Conservation (phyloP, 2,113 vertebrate species). For the Melanerpes aurifrons region DNA sequence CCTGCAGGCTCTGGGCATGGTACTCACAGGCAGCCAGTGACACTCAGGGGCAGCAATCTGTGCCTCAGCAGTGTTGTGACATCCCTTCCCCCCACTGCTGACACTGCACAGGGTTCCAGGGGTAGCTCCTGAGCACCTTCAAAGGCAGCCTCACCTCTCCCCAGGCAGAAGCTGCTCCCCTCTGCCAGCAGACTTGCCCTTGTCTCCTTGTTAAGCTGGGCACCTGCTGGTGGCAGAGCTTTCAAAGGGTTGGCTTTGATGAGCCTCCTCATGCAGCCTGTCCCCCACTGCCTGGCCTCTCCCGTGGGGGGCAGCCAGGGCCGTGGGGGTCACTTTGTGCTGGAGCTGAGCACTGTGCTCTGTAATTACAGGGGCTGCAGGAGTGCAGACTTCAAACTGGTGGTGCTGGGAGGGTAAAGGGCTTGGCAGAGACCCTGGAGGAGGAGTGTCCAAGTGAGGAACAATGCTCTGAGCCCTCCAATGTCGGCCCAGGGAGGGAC, state of each 20-base stretch:
- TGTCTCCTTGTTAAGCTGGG: not conserved
- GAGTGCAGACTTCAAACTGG: not conserved
- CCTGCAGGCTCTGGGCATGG: not conserved
- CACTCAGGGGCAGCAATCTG: not conserved
- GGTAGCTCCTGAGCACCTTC: not conserved
- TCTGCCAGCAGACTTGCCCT: not conserved
- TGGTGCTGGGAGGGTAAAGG: not conserved
- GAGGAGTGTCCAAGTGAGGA: not conserved
- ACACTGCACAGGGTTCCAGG: not conserved
- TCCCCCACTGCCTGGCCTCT: not conserved
- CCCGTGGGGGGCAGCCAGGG: not conserved
- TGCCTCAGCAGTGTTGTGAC: not conserved
- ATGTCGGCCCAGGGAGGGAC: not conserved
- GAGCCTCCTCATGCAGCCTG: not conserved
- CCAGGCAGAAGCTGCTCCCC: not conserved
- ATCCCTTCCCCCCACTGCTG: not conserved
- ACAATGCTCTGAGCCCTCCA: accelerated
- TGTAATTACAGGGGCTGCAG: not conserved
- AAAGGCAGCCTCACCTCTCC: not conserved
- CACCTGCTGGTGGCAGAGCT: not conserved
- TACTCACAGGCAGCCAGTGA: not conserved
- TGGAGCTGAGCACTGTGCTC: not conserved
- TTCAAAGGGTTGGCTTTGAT: slow-evolving; percentile 34
- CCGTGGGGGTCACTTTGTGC: not conserved
- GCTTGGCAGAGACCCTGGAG: not conserved